phyloP scores from a whole-genome alignment of 2,113 vertebrate species.

The Petroica traversi region DNA sequence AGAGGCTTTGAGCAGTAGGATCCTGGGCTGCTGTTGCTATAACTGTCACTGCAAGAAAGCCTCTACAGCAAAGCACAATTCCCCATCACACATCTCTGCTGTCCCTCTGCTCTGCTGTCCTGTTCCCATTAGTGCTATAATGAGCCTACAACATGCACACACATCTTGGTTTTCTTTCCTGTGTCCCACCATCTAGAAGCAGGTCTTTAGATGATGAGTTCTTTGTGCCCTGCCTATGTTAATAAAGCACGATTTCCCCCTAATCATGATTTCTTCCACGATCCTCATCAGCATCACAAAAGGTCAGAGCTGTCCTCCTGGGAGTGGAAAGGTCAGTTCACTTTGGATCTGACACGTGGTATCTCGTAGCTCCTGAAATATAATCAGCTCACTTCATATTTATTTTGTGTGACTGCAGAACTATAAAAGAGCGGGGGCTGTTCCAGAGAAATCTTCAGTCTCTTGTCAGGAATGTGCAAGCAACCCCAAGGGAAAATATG shows the following conservation, averaged over 20 bases:
- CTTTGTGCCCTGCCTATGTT: not conserved
- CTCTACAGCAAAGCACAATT: not conserved
- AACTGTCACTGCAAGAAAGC: not conserved
- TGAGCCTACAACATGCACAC: not conserved
- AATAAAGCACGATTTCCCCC: not conserved
- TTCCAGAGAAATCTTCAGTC: not conserved
- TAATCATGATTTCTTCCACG: conserved; percentile 28
- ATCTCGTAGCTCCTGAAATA: conserved; percentile 38
- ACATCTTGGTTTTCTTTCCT: not conserved
- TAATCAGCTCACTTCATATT: conserved; percentile 27
- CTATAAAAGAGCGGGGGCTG: not conserved
- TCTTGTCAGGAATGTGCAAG: conserved; percentile 3
- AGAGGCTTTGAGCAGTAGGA: conserved; percentile 5
- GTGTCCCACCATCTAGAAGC: not conserved
- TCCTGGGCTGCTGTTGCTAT: not conserved
- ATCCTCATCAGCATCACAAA: conserved; percentile 36
- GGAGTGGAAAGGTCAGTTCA: conserved; percentile 56
- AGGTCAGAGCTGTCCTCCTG: conserved; percentile 53
- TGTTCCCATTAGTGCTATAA: conserved; percentile 33
- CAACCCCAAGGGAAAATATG: conserved; percentile 4
- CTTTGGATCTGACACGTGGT: conserved; percentile 24
- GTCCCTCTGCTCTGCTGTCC: not conserved
- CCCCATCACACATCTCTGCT: not conserved
- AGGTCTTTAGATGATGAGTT: not conserved
- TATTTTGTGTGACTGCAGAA: conserved; percentile 27